Evolutionary conservation across 2,797 vertebrate species (phyloP), one percentile per base, ranked within the genome.

Genomic region (Sardinella longiceps): DNA sequence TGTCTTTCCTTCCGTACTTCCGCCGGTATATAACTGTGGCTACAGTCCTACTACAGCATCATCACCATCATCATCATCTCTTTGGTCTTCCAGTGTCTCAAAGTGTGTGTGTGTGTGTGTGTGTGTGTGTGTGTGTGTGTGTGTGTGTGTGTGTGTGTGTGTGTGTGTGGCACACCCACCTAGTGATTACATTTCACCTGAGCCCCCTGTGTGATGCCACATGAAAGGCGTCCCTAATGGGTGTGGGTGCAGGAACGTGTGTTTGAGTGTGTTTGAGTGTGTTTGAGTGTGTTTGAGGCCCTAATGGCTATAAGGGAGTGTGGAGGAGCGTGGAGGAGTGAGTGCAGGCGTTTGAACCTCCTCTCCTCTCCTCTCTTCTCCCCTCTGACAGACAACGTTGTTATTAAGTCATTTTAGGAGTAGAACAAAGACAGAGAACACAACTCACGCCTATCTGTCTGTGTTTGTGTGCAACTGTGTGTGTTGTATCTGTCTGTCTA

Each of bases 401-500:
- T 93, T 88, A 95, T 94, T 93, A 93, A 90, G 88, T 90, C 82
- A 89, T 91, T 92, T 91, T 87, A 89, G 90, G 88, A 77, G 74
- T 12, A 92, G 90, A 93, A 94, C 91, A 93, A 93, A 94, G 91
- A 50, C 48, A 46, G 56, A 46, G 56, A 84, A 84, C 86, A 90
- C 88, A 87, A 88, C 90, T 85, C 81, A 88, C 50, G 70, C 89
- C 90, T 92, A 91, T 70, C 66, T n/a, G n/a, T n/a, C n/a, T n/a
- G n/a, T n/a, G n/a, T n/a, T n/a, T n/a, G n/a, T n/a, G n/a, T n/a
- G n/a, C n/a, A n/a, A n/a, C n/a, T n/a, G n/a, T n/a, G n/a, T n/a
- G n/a, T n/a, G n/a, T n/a, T n/a, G n/a, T n/a, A n/a, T n/a, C n/a
- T n/a, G n/a, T n/a, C n/a, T n/a, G n/a, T n/a, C n/a, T n/a, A n/a